Evolutionary conservation across 2,797 vertebrate genomes (phyloP), one percentile per base, ranked within the genome.

Genomic region (Sitta carolinensis): DNA sequence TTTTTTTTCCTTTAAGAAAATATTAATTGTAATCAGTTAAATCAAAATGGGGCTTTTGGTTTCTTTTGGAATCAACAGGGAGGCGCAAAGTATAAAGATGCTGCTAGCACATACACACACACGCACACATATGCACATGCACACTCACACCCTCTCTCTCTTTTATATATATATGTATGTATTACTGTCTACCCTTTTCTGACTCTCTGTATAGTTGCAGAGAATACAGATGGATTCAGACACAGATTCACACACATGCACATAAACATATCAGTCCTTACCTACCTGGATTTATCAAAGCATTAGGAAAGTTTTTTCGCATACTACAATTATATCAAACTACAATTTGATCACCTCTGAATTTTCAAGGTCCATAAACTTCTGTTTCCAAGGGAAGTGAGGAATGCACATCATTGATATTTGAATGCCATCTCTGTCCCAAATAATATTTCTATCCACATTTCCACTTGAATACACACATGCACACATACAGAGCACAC

Each of bases 71-170:
- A 99, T 99, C 99, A 99, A 99, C 99, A 99, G 99, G 99, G 99
- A 99, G 98, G 99, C 98, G 99, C 99, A 99, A 98, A 99, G 99
- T 99, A 99, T 99, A 99, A 99, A 99, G 99, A 98, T 98, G 99
- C 99, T 99, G 99, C 99, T 99, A 99, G 97, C 97, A 97, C 91
- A 96, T 95, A 96, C 92, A 63, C 87, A 95, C 73, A 75, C 91
- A 84, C 52, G 61, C 93, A 84, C 92, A 96, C 54, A 89, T 73
- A 70, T 42, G 91, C 86, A 94, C 94, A 83, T 86, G 61, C 94
- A 88, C 84, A 93, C 78, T 93, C 84, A 78, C 66, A 77, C 69
- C 88, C 87, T 96, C 87, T 96, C 87, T 96, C 63, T 97, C 88
- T 43, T 43, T 19, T 43, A 96, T 58, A 38, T 75, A 54, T 98